Evolutionary conservation across 2,888 invertebrate species (phyloP).

Genomic region (Lycophotia porphyrea): DNA sequence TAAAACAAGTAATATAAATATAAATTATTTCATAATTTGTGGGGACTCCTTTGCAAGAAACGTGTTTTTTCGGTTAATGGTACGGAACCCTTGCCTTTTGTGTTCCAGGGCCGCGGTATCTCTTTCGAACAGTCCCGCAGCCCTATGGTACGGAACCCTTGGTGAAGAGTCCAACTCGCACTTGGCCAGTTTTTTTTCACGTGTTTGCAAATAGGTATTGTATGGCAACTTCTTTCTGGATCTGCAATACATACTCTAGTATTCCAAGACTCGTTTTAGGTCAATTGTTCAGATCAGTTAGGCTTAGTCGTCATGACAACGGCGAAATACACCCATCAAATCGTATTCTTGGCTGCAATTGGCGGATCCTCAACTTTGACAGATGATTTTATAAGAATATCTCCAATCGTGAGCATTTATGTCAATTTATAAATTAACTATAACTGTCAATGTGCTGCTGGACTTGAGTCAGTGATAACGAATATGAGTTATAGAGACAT

Average conservation of each 20-base stretch:
- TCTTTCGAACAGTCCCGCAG: too few species aligned
- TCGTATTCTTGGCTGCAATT: neutral
- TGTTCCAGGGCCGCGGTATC: too few species aligned
- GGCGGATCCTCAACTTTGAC: neutral
- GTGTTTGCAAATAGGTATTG: neutral
- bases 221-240: neutral
- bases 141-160: too few species aligned
- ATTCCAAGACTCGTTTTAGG: neutral
- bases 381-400: neutral
- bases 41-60: too few species aligned
- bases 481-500: neutral
- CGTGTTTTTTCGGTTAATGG: too few species aligned
- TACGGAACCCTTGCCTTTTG: too few species aligned
- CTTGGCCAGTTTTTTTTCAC: too few species aligned
- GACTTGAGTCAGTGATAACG: neutral
- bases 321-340: neutral
- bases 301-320: neutral
- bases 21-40: too few species aligned
- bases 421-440: neutral
- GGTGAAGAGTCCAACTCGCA: too few species aligned
- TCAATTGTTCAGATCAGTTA: neutral
- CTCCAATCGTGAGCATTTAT: neutral
- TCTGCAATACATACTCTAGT: neutral
- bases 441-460: neutral
- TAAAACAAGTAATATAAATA: too few species aligned